Conservation (phyloP, 2,888 invertebrate genomes). For the Ectemnius lituratus region DNA sequence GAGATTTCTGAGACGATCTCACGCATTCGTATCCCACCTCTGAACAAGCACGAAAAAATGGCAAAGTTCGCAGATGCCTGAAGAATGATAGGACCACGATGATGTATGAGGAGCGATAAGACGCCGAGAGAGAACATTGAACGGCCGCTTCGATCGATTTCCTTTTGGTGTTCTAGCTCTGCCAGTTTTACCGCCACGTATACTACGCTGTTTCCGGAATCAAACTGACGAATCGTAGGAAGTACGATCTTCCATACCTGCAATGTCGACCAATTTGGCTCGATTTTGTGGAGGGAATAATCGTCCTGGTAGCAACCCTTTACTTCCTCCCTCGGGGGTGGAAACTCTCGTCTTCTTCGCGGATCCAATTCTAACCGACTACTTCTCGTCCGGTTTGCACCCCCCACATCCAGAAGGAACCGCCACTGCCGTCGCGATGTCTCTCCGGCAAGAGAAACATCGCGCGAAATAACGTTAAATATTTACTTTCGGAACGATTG, state of each 20-base stretch:
- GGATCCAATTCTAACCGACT: slow-evolving; percentile 67
- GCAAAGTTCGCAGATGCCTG: slow-evolving; percentile 69
- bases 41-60: slow-evolving; percentile 38
- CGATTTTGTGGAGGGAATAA: background rate
- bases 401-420: slow-evolving; percentile 2
- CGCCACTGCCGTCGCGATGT: slow-evolving; percentile 19
- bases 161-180: slow-evolving; percentile 61
- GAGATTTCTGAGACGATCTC: slow-evolving; percentile 53
- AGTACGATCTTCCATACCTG: too few species aligned
- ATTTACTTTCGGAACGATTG: slow-evolving; percentile 75
- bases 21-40: slow-evolving; percentile 42
- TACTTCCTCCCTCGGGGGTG: slow-evolving; percentile 24
- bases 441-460: slow-evolving; percentile 72
- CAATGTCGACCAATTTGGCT: background rate
- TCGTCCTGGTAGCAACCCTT: slow-evolving; percentile 14
- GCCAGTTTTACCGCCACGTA: slow-evolving; percentile 51
- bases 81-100: slow-evolving; percentile 71
- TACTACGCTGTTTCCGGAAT: too few species aligned
- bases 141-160: slow-evolving; percentile 66
- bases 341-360: slow-evolving; percentile 22
- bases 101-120: slow-evolving; percentile 76
- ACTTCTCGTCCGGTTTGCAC: slow-evolving; percentile 42
- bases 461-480: slow-evolving; percentile 78
- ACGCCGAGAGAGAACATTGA: slow-evolving; percentile 70
- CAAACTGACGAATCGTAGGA: too few species aligned